phyloP scores from a whole-genome alignment of 1,140 invertebrate genomes.

The Pentalonia nigronervosa region DNA sequence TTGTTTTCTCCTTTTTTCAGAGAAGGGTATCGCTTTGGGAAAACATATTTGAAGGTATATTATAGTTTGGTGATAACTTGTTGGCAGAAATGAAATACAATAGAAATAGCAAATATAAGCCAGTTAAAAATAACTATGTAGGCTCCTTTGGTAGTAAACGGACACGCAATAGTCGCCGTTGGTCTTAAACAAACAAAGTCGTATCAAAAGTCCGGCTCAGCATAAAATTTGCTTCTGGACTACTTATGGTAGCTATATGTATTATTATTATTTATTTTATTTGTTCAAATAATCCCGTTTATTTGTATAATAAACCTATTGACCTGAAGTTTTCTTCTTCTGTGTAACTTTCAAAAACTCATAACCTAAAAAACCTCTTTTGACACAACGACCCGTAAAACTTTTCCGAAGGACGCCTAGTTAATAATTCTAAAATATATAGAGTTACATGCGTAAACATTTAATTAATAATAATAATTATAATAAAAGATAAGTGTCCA shows the following conservation, averaged over 20 bases:
- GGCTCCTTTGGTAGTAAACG: not conserved
- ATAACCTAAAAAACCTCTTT: not conserved
- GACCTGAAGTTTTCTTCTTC: not conserved
- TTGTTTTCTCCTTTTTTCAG: not conserved
- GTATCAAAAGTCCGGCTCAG: not conserved
- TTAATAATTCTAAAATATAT: not conserved
- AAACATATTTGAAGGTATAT: not conserved
- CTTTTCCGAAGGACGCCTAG: not conserved
- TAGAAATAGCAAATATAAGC: not conserved
- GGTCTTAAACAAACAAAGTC: not conserved
- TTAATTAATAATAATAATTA: not conserved
- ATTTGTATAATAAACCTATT: slow-evolving; percentile 4
- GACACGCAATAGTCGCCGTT: not conserved
- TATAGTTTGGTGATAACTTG: not conserved
- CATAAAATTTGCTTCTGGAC: not conserved
- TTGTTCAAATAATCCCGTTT: not conserved
- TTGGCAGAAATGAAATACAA: slow-evolving; percentile 1
- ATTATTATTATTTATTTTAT: slow-evolving; percentile 31
- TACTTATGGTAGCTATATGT: not conserved
- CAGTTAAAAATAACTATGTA: slow-evolving; percentile 17
- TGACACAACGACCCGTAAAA: slow-evolving; percentile 1
- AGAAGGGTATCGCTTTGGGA: not conserved
- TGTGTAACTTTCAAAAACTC: not conserved
- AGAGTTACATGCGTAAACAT: not conserved
- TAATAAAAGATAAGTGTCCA: not conserved